Percentiles rank a stretch among this genome's conserved stretches.
Conservation (phyloP, 2,797 vertebrate genomes). For the Zalophus californianus region DNA sequence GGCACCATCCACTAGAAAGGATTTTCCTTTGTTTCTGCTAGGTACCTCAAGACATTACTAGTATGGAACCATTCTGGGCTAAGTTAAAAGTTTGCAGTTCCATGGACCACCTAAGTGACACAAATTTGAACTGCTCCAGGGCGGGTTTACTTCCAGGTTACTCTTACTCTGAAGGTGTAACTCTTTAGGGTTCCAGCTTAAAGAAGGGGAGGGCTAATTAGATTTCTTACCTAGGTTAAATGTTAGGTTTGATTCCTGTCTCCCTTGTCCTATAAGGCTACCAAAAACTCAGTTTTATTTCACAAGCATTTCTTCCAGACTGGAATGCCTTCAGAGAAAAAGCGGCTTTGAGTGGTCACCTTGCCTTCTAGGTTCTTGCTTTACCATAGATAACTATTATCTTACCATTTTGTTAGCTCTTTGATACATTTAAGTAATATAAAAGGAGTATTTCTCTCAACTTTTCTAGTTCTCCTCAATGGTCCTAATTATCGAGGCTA, state of each 20-base stretch:
- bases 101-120: neutral
- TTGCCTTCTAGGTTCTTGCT: neutral
- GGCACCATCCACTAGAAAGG: neutral
- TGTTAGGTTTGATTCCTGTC: neutral
- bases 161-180: neutral
- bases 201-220: neutral
- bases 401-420: constrained; percentile 30
- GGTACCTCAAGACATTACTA: neutral
- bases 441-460: neutral
- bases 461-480: neutral
- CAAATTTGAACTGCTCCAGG: neutral
- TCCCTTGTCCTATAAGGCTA: neutral
- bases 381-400: neutral
- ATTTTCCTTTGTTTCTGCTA: neutral
- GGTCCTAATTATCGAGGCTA: neutral
- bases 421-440: neutral
- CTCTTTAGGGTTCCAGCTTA: neutral
- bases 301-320: neutral
- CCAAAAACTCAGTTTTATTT: neutral
- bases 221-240: neutral
- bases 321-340: neutral
- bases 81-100: neutral
- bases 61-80: neutral
- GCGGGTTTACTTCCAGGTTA: neutral
- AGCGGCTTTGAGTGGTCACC: neutral